Base-by-base conservation (phyloP, 2,113 vertebrate genomes). In the Anas platyrhynchos region DNA sequence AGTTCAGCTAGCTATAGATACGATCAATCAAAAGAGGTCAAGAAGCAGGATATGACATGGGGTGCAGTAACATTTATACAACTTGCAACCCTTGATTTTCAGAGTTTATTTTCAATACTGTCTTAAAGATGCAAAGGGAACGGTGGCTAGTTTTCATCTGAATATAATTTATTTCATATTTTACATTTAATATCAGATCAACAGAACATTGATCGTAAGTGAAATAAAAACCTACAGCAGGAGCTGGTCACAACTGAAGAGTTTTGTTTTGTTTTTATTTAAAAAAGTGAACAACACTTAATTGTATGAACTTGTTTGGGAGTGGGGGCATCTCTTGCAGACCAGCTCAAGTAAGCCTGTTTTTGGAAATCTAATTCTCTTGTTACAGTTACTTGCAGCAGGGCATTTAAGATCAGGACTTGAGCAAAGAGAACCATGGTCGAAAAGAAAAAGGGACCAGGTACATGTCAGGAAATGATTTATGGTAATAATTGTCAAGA, bases 91-190 rank as follows among this genome's bases (percentile, higher is more conserved):
- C 77, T 63, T n/a, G 17, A 69, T 81, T 93, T 81, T 77, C 80
- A 77, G 84, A 58, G 25, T 94, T 96, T 88, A 67, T 91, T 93
- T 78, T 50, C 43, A 52, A 32, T 61, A 81, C 43, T 6, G 34
- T 56, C 59, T 76, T 77, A 66, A 17, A 43, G 73, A 52, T 65
- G 83, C 31, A 56, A 69, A 86, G 89, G 80, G 87, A 71, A 43
- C 18, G 10, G 9, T 27, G 41, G 81, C 78, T 77, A 7, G 20
- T 31, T 82, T 67, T 88, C 66, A 48, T 31, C 56, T 55, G 76
- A 85, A 72, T 25, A 61, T 61, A 21, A 73, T 87, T 86, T 91
- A 94, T 68, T 92, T 96, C 94, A 94, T 65, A 21, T 80, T 77
- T 88, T 79, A 90, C 74, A 68, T 43, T 83, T 66, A 41, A 81